These are phyloP conservation scores for Bucco capensis DNA, from an alignment of 2,113 vertebrate genomes.

Conservation along the genomic window DNA sequence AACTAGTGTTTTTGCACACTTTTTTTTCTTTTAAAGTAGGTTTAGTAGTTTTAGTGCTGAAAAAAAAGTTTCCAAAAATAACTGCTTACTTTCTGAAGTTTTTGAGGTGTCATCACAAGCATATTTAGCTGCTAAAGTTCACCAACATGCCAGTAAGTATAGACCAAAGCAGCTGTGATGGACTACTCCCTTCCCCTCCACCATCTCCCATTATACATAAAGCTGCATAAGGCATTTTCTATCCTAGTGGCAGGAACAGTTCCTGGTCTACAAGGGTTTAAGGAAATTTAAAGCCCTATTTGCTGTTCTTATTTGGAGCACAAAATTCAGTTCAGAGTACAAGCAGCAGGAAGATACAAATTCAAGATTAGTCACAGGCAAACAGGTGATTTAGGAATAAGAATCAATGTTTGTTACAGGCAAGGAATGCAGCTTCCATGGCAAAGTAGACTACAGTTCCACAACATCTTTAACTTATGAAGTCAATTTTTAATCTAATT, in stretches of 20 bases:
- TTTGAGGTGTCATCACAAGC: constrained; percentile 54
- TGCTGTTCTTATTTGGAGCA: background rate
- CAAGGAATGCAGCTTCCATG: background rate
- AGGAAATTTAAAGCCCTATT: background rate
- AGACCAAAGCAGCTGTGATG: constrained; percentile 43
- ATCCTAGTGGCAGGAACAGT: background rate
- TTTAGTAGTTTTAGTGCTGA: constrained; percentile 25
- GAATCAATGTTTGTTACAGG: background rate
- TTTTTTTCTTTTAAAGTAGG: constrained; percentile 31
- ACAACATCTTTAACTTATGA: background rate
- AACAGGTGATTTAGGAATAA: constrained; percentile 43
- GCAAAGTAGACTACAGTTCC: background rate
- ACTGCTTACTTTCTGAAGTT: constrained; percentile 43
- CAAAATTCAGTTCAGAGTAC: constrained; percentile 17
- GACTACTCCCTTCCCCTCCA: background rate
- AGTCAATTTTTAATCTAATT: constrained; percentile 56
- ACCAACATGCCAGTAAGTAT: constrained; percentile 43
- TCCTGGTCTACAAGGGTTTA: background rate
- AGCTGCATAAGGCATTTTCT: background rate
- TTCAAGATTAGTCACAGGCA: constrained; percentile 44
- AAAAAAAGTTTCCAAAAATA: constrained; percentile 38
- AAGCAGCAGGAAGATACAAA: constrained; percentile 41
- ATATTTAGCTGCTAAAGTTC: constrained; percentile 51
- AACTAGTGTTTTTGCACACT: background rate
- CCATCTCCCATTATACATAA: background rate